These are phyloP conservation scores for Brachirus orientalis DNA, from an alignment of 2,113 vertebrate genomes.

Conservation along the genomic window DNA sequence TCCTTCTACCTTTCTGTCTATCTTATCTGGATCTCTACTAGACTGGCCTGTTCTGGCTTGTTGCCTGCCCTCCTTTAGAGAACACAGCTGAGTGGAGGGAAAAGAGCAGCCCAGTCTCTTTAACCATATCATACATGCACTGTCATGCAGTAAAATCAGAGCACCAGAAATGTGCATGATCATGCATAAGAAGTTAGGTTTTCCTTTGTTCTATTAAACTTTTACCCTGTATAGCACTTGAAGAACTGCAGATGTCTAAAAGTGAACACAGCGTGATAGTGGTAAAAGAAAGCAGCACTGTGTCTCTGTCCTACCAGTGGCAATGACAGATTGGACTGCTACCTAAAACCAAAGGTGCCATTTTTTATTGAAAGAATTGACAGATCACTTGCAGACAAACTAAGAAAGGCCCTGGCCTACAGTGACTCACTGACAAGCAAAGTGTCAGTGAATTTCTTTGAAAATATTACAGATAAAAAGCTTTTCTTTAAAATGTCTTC, in stretches of 20 bases:
- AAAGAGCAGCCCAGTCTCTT: slow-evolving; percentile 51
- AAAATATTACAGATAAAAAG: neutral
- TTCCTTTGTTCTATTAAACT: neutral
- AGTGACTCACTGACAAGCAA: slow-evolving; percentile 4
- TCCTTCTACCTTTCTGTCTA: slow-evolving; percentile 45
- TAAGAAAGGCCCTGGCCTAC: neutral
- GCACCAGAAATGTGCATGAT: slow-evolving; percentile 3
- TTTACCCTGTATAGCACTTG: neutral
- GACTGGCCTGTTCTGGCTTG: slow-evolving; percentile 53
- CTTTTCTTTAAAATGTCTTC: neutral
- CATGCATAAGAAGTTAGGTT: neutral
- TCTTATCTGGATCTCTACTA: slow-evolving; percentile 64
- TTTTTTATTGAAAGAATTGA: neutral
- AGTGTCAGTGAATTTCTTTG: too few species aligned
- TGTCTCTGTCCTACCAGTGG: neutral
- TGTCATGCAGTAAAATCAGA: neutral
- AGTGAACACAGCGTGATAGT: too few species aligned
- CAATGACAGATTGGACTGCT: neutral
- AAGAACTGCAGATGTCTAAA: slow-evolving; percentile 11
- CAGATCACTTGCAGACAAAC: slow-evolving; percentile 1
- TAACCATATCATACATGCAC: slow-evolving; percentile 31
- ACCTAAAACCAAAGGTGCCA: neutral
- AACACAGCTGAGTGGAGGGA: slow-evolving; percentile 52
- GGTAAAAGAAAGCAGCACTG: neutral
- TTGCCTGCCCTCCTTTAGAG: slow-evolving; percentile 52